Conservation (phyloP, 2,797 vertebrate genomes). For the Cirrhinus molitorella region DNA sequence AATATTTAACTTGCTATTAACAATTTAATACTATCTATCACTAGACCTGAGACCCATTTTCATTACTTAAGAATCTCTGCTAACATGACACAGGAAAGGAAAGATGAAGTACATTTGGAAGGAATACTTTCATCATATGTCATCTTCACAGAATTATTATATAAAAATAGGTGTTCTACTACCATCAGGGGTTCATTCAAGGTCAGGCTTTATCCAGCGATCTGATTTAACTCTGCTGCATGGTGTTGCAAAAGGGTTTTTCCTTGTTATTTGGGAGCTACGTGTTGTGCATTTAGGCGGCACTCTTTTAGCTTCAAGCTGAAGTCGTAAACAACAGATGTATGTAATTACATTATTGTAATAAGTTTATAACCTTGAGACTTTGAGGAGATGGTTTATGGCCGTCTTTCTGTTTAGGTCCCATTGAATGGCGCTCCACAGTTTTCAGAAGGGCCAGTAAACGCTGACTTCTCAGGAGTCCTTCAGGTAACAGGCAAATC, state of each 20-base stretch:
- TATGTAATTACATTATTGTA: slow-evolving; percentile 18
- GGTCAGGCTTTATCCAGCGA: background rate
- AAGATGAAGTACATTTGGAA: background rate
- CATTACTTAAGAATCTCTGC: background rate
- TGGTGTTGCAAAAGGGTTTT: background rate
- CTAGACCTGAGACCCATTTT: background rate
- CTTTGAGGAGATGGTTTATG: slow-evolving; percentile 37
- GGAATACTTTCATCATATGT: background rate
- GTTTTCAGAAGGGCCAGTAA: slow-evolving; percentile 89
- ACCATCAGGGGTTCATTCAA: slow-evolving; percentile 6
- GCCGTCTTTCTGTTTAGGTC: slow-evolving; percentile 76
- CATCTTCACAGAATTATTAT: background rate
- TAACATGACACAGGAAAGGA: background rate
- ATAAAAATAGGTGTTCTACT: background rate
- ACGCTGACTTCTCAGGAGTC: slow-evolving; percentile 90
- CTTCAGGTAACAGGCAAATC: slow-evolving; percentile 83
- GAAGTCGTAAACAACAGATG: slow-evolving; percentile 1
- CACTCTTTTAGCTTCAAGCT: background rate
- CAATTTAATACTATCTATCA: background rate
- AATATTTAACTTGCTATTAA: too few species aligned
- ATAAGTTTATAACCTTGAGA: slow-evolving; percentile 23
- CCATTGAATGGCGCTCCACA: slow-evolving; percentile 87
- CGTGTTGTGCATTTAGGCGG: background rate
- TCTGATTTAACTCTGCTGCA: slow-evolving; percentile 6
- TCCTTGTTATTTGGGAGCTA: background rate